Conservation (phyloP, 2,888 invertebrate species). For the Stramonita haemastoma region DNA sequence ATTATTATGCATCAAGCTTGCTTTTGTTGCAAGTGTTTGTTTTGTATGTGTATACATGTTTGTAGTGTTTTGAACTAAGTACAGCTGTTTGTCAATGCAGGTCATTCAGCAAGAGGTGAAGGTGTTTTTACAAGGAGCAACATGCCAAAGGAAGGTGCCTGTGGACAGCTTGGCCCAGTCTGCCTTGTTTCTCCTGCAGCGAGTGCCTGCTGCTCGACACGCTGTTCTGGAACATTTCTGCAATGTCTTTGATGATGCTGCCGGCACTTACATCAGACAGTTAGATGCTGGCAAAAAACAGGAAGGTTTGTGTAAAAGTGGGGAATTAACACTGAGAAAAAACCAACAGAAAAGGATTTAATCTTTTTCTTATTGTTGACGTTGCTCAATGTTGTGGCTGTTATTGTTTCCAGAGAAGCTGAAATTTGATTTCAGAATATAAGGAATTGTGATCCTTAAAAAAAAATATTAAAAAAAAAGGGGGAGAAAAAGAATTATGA, state of each 20-base stretch:
- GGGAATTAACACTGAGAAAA: too few relatives aligned
- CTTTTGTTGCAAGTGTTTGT: background rate
- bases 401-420: too few relatives aligned
- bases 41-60: background rate
- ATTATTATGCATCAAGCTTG: background rate
- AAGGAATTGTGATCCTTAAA: too few relatives aligned
- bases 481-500: too few relatives aligned
- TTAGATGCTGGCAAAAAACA: conserved; percentile 81
- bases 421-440: too few relatives aligned
- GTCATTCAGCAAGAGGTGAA: conserved; percentile 69
- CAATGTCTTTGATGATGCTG: conserved; percentile 89
- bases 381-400: too few relatives aligned
- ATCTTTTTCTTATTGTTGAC: too few relatives aligned
- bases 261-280: conserved; percentile 85
- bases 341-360: too few relatives aligned
- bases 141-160: conserved; percentile 54
- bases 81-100: conserved; percentile 50
- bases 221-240: conserved; percentile 93
- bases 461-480: too few relatives aligned
- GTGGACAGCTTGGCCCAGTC: conserved; percentile 70
- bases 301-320: conserved; percentile 13
- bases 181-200: conserved; percentile 85
- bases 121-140: conserved; percentile 69
- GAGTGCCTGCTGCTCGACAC: conserved; percentile 90
- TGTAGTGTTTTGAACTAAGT: too few relatives aligned